Conservation (phyloP, 2,113 vertebrate species). For the Piaya cayana region DNA sequence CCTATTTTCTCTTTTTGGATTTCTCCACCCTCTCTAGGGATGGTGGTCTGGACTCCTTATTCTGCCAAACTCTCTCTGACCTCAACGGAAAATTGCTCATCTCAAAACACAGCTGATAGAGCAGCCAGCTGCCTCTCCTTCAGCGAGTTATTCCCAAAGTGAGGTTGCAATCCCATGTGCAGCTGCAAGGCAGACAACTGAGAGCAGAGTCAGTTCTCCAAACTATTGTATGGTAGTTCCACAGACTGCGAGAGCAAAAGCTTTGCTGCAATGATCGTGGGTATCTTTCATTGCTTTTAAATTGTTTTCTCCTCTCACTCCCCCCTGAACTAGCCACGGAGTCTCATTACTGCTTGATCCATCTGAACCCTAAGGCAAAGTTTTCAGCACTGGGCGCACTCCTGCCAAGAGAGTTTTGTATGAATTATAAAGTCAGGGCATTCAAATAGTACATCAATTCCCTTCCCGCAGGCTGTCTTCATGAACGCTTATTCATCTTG, state of each 20-base stretch:
- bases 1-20: neutral
- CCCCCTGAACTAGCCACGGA: neutral
- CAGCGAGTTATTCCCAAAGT: neutral
- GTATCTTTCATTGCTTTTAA: slow-evolving; percentile 40
- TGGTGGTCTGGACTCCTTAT: neutral
- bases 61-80: neutral
- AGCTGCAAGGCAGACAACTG: slow-evolving; percentile 2
- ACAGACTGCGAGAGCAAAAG: neutral
- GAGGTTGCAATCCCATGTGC: neutral
- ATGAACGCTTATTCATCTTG: slow-evolving; percentile 41
- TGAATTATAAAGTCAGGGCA: slow-evolving; percentile 44
- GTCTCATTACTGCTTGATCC: slow-evolving; percentile 28
- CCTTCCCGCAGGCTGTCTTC: slow-evolving; percentile 38
- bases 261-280: neutral
- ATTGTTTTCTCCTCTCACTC: slow-evolving; percentile 18
- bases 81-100: slow-evolving; percentile 4
- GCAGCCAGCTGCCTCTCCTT: neutral
- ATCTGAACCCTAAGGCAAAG: slow-evolving; percentile 53
- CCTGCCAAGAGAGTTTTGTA: slow-evolving; percentile 31
- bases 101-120: neutral
- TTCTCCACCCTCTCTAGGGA: neutral
- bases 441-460: slow-evolving; percentile 48
- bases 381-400: slow-evolving; percentile 12
- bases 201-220: neutral
- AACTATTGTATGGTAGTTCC: neutral